Conservation (phyloP, 2,113 vertebrate genomes). For the Todiramphus saurophagus region DNA sequence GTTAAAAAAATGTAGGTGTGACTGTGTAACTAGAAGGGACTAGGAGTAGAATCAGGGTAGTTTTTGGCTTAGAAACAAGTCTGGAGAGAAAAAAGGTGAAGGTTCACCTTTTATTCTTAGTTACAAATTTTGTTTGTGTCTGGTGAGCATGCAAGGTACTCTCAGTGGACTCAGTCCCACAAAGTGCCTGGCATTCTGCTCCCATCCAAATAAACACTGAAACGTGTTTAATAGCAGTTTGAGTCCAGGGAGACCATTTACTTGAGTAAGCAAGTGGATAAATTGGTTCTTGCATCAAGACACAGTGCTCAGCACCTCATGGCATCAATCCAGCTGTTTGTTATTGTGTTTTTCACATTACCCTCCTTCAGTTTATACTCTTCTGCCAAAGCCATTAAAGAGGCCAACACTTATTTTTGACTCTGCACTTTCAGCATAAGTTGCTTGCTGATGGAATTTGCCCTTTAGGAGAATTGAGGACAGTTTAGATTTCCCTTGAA, state of each 20-base stretch:
- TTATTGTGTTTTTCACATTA: constrained; percentile 33
- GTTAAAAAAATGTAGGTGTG: neutral
- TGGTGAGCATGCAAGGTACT: neutral
- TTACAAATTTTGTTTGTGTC: neutral
- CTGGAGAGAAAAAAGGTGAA: neutral
- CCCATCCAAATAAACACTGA: constrained; percentile 27
- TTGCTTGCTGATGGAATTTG: neutral
- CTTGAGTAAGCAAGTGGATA: constrained; percentile 39
- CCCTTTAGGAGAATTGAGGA: neutral
- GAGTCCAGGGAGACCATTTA: constrained; percentile 37
- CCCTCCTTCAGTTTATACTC: neutral
- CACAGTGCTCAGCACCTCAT: constrained; percentile 6
- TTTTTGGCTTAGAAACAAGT: neutral
- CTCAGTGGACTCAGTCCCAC: neutral
- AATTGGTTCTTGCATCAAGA: constrained; percentile 27
- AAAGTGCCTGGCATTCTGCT: neutral
- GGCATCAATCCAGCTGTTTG: constrained; percentile 15
- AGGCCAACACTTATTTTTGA: constrained; percentile 1
- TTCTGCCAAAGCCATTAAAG: constrained; percentile 29
- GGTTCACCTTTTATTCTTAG: neutral
- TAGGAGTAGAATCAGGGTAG: neutral
- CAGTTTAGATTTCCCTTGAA: neutral
- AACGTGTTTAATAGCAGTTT: constrained; percentile 18
- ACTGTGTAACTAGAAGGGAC: neutral
- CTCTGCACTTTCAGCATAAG: constrained; percentile 17